A percentile compares a stretch with the other conserved stretches of the same genome.
phyloP scores from a whole-genome alignment of 2,797 vertebrate genomes.

The Cossypha caffra region DNA sequence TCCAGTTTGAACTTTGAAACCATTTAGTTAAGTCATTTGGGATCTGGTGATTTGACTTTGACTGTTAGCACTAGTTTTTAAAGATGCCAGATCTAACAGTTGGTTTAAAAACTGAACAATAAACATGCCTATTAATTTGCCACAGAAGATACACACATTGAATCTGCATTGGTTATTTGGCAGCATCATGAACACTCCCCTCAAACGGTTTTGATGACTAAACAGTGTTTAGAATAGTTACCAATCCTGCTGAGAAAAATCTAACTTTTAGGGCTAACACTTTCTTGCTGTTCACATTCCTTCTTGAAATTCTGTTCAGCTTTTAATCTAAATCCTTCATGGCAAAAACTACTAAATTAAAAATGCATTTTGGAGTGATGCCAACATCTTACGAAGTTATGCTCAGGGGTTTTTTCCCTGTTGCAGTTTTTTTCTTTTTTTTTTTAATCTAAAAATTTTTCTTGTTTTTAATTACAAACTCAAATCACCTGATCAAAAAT shows the following conservation, averaged over 20 bases:
- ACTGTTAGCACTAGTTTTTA: not conserved
- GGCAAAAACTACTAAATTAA: not conserved
- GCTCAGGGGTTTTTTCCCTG: rapidly evolving
- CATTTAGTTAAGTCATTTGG: not conserved
- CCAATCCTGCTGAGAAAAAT: not conserved
- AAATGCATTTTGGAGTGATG: not conserved
- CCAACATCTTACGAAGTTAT: not conserved
- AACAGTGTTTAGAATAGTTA: slow-evolving; percentile 14
- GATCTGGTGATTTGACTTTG: not conserved
- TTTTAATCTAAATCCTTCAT: not conserved
- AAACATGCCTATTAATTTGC: slow-evolving; percentile 2
- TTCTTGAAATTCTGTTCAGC: not conserved
- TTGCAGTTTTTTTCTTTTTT: rapidly evolving
- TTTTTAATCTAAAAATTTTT: not conserved
- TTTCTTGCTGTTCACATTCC: not conserved
- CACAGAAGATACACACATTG: not conserved
- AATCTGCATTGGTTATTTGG: slow-evolving; percentile 9
- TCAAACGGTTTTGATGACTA: slow-evolving; percentile 30
- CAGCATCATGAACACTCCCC: not conserved
- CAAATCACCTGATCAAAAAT: not conserved
- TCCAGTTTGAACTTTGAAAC: not conserved
- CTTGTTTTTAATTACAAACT: not conserved
- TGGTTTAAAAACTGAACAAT: slow-evolving; percentile 34
- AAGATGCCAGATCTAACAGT: not conserved
- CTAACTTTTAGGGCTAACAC: not conserved